Conservation (phyloP, 2,113 vertebrate genomes). For the Tylochromis polylepis region DNA sequence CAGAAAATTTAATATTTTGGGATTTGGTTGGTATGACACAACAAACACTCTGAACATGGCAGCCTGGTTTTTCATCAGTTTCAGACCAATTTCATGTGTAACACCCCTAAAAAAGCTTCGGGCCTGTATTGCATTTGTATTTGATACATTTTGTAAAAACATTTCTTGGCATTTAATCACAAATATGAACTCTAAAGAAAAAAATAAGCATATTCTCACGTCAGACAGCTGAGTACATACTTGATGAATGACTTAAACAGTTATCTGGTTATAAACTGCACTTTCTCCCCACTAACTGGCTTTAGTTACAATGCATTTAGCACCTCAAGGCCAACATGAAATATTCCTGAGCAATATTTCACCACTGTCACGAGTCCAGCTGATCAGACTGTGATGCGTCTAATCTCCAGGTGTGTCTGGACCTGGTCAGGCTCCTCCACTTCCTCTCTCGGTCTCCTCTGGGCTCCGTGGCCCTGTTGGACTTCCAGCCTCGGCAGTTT, state of each 20-base stretch:
- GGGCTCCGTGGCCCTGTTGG: constrained; percentile 86
- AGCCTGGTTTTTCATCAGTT: not conserved
- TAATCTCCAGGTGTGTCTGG: constrained; percentile 81
- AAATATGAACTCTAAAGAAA: not conserved
- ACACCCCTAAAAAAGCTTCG: not conserved
- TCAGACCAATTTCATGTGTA: not conserved
- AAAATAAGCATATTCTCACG: not conserved
- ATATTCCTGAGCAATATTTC: not conserved
- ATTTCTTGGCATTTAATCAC: not conserved
- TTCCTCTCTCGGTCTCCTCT: constrained; percentile 85
- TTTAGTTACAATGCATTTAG: not conserved
- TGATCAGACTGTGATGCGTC: constrained; percentile 1
- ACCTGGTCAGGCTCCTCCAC: constrained; percentile 82
- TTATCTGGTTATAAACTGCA: not conserved
- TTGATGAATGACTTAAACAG: not conserved
- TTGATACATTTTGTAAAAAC: not conserved
- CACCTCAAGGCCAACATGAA: not conserved
- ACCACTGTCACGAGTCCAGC: not conserved
- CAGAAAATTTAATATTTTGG: not conserved
- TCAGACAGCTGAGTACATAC: not conserved
- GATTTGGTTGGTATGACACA: not conserved
- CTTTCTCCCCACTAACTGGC: not conserved
- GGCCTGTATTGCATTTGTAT: not conserved
- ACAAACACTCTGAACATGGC: not conserved
- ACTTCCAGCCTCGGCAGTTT: constrained; percentile 92